Evolutionary conservation across 2,113 vertebrate genomes (phyloP), one percentile per base, ranked within the genome.

Genomic region (Microtus montanus): DNA sequence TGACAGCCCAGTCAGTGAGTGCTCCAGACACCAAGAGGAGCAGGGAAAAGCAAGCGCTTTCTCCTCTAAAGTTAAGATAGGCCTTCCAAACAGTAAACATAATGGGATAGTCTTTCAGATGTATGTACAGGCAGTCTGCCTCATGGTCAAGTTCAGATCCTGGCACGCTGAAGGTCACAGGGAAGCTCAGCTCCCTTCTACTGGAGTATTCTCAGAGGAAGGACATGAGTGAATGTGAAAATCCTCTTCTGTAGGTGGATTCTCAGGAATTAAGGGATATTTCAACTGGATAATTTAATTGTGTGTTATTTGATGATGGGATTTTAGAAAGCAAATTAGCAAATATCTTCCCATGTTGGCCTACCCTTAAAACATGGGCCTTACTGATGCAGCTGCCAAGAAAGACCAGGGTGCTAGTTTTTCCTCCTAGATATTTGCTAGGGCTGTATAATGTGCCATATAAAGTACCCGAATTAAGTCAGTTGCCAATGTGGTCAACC

Each of bases 191-290:
- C 24, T 92, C 80, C 87, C 95, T 89, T 87, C 52, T 95, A 80
- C 30, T 75, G 77, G 61, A 80, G 7, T 47, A 66, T 68, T 87
- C 58, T 92, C 13, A 91, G 91, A 86, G 13, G 14, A 15, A 92
- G 35, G 80, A 66, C 24, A 84, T 79, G 93, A 95, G 87, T 5
- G 58, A 22, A 35, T 87, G 73, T 91, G 94, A 49, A 96, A 85
- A 82, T 68, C 74, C 87, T 35, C 4, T 2, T 1, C 84, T 97
- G 90, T 96, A 92, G 90, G 61, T 24, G 95, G 96, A 84, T 95
- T 97, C 97, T 98, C 96, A 98, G 97, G 97, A 98, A 96, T 93
- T 95, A 90, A 97, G 54, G 93, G 61, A 66, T 93, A 85, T 89
- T 88, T 73, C 77, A 96, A 11, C 8, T 90, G 14, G n/a, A 28